phyloP scores from a whole-genome alignment of 2,113 vertebrate genomes.

The Myxocyprinus asiaticus region DNA sequence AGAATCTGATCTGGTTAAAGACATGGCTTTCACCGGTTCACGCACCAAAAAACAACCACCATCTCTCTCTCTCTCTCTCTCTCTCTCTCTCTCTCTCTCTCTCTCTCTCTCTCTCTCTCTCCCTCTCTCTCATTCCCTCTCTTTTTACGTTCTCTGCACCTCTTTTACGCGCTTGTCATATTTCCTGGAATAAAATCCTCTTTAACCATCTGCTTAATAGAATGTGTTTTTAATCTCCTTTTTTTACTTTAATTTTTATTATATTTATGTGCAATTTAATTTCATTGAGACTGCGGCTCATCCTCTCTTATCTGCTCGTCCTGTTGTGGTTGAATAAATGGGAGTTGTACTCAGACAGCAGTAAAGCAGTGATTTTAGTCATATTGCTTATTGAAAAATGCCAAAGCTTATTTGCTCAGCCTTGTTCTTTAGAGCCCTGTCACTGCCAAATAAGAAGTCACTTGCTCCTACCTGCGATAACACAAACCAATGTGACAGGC shows the following conservation, averaged over 20 bases:
- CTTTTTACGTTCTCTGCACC: constrained; percentile 50
- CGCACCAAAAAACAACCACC: constrained; percentile 65
- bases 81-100: constrained; percentile 54
- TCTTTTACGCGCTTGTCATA: constrained; percentile 72
- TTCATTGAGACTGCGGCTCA: constrained; percentile 60
- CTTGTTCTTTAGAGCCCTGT: constrained; percentile 7
- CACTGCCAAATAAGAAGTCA: constrained; percentile 8
- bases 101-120: constrained; percentile 56
- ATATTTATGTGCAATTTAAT: constrained; percentile 68
- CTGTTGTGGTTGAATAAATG: constrained; percentile 49
- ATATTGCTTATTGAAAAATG: constrained; percentile 51
- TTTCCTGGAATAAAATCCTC: constrained; percentile 78
- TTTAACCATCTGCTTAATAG: constrained; percentile 81
- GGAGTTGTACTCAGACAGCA: constrained; percentile 23
- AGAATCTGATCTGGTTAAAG: constrained; percentile 99
- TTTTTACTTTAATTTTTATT: constrained; percentile 67
- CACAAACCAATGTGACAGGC: constrained; percentile 44
- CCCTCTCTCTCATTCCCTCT: constrained; percentile 51
- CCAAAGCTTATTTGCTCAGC: constrained; percentile 43
- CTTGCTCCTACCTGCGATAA: constrained; percentile 36
- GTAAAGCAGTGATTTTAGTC: constrained; percentile 42
- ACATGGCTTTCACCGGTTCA: constrained; percentile 77
- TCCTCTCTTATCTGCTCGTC: constrained; percentile 58
- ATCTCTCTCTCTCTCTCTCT: constrained; percentile 25
- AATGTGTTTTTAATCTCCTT: constrained; percentile 77